Evolutionary conservation across 2,113 vertebrate species (phyloP), one percentile per base, ranked within the genome.

Genomic region (Misgurnus anguillicaudatus): DNA sequence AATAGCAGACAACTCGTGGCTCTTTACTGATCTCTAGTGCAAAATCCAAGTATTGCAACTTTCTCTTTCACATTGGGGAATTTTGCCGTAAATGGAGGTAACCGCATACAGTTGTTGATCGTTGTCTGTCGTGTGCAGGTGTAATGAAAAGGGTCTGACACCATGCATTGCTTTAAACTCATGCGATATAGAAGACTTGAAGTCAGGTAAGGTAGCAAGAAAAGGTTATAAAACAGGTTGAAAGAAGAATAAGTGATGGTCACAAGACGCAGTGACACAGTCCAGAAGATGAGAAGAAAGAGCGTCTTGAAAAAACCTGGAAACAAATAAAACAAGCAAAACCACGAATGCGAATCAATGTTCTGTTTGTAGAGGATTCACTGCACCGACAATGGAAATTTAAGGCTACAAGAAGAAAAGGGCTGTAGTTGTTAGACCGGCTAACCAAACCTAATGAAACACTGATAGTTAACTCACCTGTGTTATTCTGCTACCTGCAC

Each of bases 401-500:
- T 6, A 45, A 6, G 42, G 42, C 10, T 10, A 45, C 2, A 45
- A 45, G 7, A 10, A 7, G 8, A 45, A 45, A 45, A 10, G 42
- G 2, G 42, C 42, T 2, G 42, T 9, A 9, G 7, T 2, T 45
- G 42, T 9, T 9, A 7, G 6, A 4, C 2, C 7, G 6, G 42
- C 10, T 45, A 45, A 45, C 9, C 5, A 42, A 42, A 8, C 41
- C 1, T 5, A 45, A 9, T 45, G 42, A 45, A 31, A 31, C 24
- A 31, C 6, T 45, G 42, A 2, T 45, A 45, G 5, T 8, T 2
- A 10, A 71, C 89, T 60, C 87, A 92, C 92, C 90, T 39, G 85
- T 75, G 85, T 88, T 95, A 96, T 88, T 95, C 94, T 3, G 91
- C 93, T 84, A 91, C 93, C 79, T 95, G 94, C 6, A 92, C 93